These are phyloP conservation scores for Porphyrio hochstetteri DNA, from an alignment of 2,113 vertebrate genomes.

Conservation along the genomic window DNA sequence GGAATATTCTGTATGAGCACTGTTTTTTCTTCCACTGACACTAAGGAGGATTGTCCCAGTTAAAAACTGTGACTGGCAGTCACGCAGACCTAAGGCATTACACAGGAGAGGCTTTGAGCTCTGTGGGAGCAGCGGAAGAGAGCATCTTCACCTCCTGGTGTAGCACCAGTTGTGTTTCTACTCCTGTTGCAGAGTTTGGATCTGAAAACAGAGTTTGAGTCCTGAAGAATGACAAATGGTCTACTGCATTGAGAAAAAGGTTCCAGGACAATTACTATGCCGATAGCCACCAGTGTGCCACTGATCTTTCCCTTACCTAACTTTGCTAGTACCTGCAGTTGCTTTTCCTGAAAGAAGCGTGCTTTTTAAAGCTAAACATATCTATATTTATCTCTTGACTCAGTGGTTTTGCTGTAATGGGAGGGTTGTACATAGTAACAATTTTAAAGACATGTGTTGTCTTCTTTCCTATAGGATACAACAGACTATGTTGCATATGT, in stretches of 20 bases:
- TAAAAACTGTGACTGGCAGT: background rate
- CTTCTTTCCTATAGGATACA: constrained; percentile 81
- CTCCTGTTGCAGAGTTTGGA: background rate
- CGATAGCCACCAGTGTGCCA: background rate
- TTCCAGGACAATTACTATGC: background rate
- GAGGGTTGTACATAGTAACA: background rate
- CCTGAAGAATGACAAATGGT: background rate
- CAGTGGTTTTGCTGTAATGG: background rate
- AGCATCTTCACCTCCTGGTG: background rate
- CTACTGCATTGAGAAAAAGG: background rate
- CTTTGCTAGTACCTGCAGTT: background rate
- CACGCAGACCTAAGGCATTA: background rate
- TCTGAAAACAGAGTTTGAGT: background rate
- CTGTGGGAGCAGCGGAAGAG: background rate
- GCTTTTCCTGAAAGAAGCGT: background rate
- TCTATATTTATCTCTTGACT: background rate
- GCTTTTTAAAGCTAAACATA: background rate
- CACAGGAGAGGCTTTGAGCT: background rate
- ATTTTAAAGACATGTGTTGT: constrained; percentile 29
- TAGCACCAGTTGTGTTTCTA: background rate
- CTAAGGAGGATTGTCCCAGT: background rate
- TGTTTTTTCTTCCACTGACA: background rate
- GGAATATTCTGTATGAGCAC: background rate
- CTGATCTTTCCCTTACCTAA: background rate
- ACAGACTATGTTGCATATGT: constrained; percentile 93